phyloP scores from a whole-genome alignment of 2,113 vertebrate genomes.

The Casuarius casuarius region DNA sequence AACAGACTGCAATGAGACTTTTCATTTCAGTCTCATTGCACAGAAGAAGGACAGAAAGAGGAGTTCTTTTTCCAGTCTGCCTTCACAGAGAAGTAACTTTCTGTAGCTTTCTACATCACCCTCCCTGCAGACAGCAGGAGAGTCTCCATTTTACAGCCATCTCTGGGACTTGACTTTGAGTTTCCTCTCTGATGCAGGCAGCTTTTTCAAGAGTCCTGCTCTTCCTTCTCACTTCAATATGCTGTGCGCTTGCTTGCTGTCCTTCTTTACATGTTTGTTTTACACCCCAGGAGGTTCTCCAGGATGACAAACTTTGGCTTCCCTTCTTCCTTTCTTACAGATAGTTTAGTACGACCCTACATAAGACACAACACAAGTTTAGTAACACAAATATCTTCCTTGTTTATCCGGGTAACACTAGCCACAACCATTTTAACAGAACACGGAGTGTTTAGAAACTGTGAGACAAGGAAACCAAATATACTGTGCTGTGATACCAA shows the following conservation, averaged over 20 bases:
- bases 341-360: not conserved
- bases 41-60: not conserved
- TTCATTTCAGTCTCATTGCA: not conserved
- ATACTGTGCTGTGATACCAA: not conserved
- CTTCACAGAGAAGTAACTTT: not conserved
- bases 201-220: not conserved
- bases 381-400: not conserved
- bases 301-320: not conserved
- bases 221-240: not conserved
- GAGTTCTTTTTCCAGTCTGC: not conserved
- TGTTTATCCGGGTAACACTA: not conserved
- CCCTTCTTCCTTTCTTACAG: not conserved
- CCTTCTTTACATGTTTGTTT: rapidly evolving
- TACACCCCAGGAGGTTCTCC: not conserved
- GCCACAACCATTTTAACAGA: not conserved
- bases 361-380: not conserved
- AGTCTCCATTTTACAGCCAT: rapidly evolving
- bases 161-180: not conserved
- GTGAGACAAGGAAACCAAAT: not conserved
- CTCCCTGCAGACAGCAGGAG: not conserved
- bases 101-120: not conserved
- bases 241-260: not conserved
- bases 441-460: not conserved
- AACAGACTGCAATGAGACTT: not conserved
- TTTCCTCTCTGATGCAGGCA: not conserved